A percentile compares a stretch with the other conserved stretches of the same genome.
Conservation (phyloP, 2,113 vertebrate genomes). For the Chionomys nivalis region DNA sequence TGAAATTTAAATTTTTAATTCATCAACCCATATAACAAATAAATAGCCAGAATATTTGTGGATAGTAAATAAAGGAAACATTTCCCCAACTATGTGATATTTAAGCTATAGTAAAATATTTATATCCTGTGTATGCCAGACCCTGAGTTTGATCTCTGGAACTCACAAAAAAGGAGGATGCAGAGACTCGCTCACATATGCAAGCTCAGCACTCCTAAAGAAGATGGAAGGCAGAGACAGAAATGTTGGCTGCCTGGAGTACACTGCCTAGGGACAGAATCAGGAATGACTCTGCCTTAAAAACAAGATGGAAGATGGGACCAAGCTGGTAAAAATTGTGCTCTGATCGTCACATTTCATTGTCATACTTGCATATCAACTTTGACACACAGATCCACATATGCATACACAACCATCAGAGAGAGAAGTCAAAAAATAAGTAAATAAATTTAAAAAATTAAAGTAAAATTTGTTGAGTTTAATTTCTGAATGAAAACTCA, state of each 20-base stretch:
- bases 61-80: neutral
- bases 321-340: neutral
- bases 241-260: neutral
- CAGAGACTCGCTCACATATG: too few relatives aligned
- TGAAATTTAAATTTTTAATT: neutral
- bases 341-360: neutral
- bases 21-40: neutral
- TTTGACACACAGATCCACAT: neutral
- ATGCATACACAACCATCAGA: neutral
- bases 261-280: neutral
- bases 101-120: neutral
- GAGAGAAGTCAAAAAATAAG: neutral
- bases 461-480: neutral
- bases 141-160: neutral
- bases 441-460: neutral
- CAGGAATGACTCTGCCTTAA: neutral
- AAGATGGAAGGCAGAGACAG: neutral
- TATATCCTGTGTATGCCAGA: neutral
- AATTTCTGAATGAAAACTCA: neutral
- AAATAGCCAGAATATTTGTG: neutral
- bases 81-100: neutral
- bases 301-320: neutral
- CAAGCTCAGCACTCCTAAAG: neutral
- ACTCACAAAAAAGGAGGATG: neutral
- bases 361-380: neutral